phyloP scores from a whole-genome alignment of 2,797 vertebrate species.

The Botia kubotai region DNA sequence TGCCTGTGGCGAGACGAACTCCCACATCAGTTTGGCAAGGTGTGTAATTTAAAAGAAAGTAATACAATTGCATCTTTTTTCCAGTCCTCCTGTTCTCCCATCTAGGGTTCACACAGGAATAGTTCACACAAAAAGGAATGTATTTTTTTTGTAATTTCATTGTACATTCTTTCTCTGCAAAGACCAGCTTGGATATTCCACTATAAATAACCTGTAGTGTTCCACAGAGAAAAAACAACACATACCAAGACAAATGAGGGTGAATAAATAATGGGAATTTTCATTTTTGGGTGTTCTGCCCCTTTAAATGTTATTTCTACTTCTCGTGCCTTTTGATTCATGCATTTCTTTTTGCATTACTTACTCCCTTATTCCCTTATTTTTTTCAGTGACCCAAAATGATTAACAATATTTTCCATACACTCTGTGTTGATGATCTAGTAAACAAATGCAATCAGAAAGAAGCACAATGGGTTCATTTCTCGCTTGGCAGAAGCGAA shows the following conservation, averaged over 20 bases:
- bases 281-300: not conserved
- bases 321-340: not conserved
- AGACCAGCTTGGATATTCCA: not conserved
- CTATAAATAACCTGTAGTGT: not conserved
- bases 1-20: constrained; percentile 66
- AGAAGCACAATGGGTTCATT: constrained; percentile 64
- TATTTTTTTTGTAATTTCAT: no score
- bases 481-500: constrained; percentile 28
- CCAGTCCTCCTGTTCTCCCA: not conserved
- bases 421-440: constrained; percentile 53
- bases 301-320: not conserved
- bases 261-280: not conserved
- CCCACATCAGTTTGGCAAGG: constrained; percentile 69
- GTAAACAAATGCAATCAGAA: constrained; percentile 67
- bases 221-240: not conserved
- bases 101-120: not conserved
- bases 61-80: not conserved
- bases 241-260: not conserved
- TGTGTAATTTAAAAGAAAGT: constrained; percentile 63
- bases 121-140: not conserved
- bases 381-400: constrained; percentile 49
- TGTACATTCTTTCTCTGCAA: not conserved
- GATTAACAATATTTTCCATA: constrained; percentile 48
- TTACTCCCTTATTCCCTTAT: not conserved
- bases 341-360: not conserved